phyloP scores from a whole-genome alignment of 2,797 vertebrate species.

The Pseudochirops corinnae region DNA sequence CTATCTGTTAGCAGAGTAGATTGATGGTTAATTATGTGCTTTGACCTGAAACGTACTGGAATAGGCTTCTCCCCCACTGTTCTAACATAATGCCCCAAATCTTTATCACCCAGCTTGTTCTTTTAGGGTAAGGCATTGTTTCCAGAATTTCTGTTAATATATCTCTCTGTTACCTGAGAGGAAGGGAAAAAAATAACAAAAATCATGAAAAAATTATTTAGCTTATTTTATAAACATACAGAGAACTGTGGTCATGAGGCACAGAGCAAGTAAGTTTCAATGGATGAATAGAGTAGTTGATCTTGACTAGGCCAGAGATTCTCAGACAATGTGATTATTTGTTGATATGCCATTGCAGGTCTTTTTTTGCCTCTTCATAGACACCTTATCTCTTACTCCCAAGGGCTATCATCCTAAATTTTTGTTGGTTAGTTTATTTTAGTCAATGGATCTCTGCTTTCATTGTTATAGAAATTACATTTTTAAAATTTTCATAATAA shows the following conservation, averaged over 20 bases:
- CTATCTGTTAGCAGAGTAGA: background rate
- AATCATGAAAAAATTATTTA: background rate
- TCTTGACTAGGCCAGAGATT: background rate
- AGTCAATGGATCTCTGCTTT: background rate
- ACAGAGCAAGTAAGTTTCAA: background rate
- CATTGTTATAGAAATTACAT: background rate
- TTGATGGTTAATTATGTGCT: background rate
- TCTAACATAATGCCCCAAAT: background rate
- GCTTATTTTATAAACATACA: background rate
- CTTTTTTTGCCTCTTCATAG: background rate
- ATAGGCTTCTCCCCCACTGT: background rate
- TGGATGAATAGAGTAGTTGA: background rate
- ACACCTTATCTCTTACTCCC: background rate
- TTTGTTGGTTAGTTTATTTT: background rate
- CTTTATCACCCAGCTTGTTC: slow-evolving; percentile 10
- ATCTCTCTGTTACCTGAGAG: background rate
- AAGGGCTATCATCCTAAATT: background rate
- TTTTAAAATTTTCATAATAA: background rate
- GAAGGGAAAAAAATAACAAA: background rate
- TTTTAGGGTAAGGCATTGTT: background rate
- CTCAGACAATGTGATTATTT: background rate
- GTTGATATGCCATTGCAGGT: background rate
- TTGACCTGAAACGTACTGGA: background rate
- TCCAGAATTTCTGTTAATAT: slow-evolving; percentile 19
- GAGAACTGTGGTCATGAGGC: background rate